Evolutionary conservation across 1,140 invertebrate species (phyloP).

Genomic region (Brachionus plicatilis): DNA sequence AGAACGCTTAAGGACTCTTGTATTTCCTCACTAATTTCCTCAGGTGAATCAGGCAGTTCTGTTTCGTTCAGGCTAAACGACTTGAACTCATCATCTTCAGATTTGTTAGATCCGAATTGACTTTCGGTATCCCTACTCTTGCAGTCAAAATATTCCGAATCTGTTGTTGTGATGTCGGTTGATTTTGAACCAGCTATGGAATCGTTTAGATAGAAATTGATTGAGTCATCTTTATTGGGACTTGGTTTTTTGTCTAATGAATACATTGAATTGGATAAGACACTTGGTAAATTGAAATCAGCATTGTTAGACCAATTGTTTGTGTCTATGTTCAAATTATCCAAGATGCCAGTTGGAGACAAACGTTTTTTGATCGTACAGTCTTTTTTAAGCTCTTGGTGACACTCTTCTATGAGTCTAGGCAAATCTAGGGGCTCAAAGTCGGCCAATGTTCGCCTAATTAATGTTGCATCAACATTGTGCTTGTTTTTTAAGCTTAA

Average conservation of each 20-base stretch:
- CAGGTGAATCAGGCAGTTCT: neutral
- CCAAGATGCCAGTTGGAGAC: neutral
- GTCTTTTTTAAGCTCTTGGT: neutral
- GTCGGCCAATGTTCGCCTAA: neutral
- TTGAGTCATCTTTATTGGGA: neutral
- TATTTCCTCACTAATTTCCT: neutral
- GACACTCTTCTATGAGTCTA: neutral
- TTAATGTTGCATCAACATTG: neutral
- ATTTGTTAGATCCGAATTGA: neutral
- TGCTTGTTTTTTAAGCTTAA: conserved; percentile 5
- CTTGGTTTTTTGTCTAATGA: neutral
- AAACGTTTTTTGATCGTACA: neutral
- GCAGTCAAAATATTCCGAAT: conserved; percentile 30
- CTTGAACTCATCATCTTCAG: conserved; percentile 5
- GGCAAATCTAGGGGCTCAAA: neutral
- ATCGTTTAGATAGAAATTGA: neutral
- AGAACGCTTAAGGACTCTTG: neutral
- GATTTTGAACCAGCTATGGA: neutral
- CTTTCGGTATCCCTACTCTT: neutral
- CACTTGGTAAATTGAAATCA: neutral
- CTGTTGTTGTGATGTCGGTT: conserved; percentile 15
- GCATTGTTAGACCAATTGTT: conserved; percentile 6
- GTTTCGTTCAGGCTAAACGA: neutral
- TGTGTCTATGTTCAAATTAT: neutral
- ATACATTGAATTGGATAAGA: neutral